These are phyloP conservation scores for Rhynchophorus ferrugineus DNA, from an alignment of 1,140 invertebrate genomes.

Conservation along the genomic window DNA sequence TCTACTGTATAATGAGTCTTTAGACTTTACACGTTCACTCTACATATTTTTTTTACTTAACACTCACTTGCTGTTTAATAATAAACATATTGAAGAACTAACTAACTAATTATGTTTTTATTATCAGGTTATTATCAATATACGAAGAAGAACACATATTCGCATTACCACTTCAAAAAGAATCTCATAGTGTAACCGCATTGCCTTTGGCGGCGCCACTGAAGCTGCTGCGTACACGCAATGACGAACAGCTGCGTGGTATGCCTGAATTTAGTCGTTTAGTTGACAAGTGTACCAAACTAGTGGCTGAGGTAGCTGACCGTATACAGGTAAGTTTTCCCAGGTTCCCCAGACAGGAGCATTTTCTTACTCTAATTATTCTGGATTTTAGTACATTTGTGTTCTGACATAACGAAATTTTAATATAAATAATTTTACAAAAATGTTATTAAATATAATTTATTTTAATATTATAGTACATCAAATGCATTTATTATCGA, in stretches of 20 bases:
- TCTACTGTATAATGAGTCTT: too few relatives aligned
- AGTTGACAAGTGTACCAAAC: slow-evolving; percentile 67
- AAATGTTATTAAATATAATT: too few relatives aligned
- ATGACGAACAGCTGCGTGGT: slow-evolving; percentile 70
- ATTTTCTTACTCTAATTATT: too few relatives aligned
- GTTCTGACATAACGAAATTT: too few relatives aligned
- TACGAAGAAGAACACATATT: slow-evolving; percentile 82
- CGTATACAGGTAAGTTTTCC: slow-evolving; percentile 51
- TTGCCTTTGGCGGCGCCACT: slow-evolving; percentile 78
- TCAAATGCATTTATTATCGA: too few relatives aligned
- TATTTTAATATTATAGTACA: too few relatives aligned
- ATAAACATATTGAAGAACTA: too few relatives aligned
- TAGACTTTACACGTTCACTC: too few relatives aligned
- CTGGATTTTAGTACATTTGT: too few relatives aligned
- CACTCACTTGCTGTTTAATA: too few relatives aligned
- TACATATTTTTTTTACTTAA: too few relatives aligned
- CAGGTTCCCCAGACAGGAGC: neutral
- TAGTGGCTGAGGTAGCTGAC: slow-evolving; percentile 77
- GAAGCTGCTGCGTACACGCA: slow-evolving; percentile 75
- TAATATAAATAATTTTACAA: too few relatives aligned
- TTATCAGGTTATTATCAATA: slow-evolving; percentile 51
- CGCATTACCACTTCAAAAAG: slow-evolving; percentile 73
- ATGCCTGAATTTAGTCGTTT: slow-evolving; percentile 75
- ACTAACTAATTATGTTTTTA: slow-evolving; percentile 6
- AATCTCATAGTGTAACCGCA: slow-evolving; percentile 66